phyloP scores from a whole-genome alignment of 2,888 invertebrate genomes.

The Ectemnius cavifrons region DNA sequence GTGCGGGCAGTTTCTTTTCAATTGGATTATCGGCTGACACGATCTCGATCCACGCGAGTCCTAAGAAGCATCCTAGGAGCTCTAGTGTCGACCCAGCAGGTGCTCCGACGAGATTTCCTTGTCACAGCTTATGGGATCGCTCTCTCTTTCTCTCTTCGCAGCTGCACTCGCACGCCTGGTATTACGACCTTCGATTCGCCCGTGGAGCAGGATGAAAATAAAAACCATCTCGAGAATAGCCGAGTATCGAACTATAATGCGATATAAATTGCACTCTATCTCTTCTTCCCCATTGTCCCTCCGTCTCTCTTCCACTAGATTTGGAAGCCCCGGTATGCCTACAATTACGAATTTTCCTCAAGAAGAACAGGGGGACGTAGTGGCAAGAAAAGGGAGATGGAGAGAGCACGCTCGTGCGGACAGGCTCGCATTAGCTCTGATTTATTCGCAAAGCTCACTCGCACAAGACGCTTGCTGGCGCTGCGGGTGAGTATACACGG shows the following conservation, averaged over 20 bases:
- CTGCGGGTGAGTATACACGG: no score
- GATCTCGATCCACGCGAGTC: conserved; percentile 8
- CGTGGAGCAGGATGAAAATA: neutral
- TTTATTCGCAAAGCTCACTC: neutral
- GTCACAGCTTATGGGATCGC: conserved; percentile 44
- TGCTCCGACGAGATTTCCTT: conserved; percentile 54
- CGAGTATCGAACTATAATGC: neutral
- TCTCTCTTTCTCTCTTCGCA: conserved; percentile 16
- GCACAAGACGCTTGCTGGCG: neutral
- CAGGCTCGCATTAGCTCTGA: neutral
- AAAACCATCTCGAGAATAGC: neutral
- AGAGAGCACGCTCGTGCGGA: neutral
- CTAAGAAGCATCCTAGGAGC: conserved; percentile 8
- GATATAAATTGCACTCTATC: neutral
- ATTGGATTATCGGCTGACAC: conserved; percentile 24
- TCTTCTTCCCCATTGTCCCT: neutral
- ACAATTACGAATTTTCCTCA: conserved; percentile 3
- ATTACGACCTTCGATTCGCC: conserved; percentile 22
- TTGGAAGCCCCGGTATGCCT: neutral
- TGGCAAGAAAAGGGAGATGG: neutral
- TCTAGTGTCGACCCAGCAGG: conserved; percentile 50
- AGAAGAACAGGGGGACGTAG: neutral
- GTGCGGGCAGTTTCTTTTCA: neutral
- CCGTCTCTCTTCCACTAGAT: neutral
- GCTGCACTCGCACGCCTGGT: conserved; percentile 19